These are phyloP conservation scores for Erythrocercus mccallii DNA, from an alignment of 2,113 vertebrate genomes.

Conservation along the genomic window DNA sequence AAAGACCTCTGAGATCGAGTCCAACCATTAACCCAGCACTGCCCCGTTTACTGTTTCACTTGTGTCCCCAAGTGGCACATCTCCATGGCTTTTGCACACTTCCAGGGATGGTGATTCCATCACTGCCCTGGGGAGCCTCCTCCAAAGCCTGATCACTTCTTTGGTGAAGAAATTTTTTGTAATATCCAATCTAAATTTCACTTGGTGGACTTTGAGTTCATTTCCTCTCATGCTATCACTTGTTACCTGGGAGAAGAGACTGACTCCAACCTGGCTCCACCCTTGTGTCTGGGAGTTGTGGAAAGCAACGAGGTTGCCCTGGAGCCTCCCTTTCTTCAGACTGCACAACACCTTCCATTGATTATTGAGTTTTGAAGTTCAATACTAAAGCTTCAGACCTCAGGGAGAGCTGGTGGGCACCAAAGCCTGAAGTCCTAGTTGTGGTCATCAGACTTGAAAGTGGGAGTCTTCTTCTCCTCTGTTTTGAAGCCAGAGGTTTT, in stretches of 20 bases:
- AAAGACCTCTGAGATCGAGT: neutral
- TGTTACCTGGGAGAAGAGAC: neutral
- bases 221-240: neutral
- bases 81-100: neutral
- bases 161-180: neutral
- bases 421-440: neutral
- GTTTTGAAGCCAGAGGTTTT: neutral
- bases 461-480: neutral
- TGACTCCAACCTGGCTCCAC: fast-evolving
- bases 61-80: neutral
- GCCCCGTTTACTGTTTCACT: neutral
- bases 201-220: neutral
- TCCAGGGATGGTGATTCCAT: neutral
- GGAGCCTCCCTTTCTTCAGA: neutral
- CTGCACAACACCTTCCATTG: fast-evolving
- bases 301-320: neutral
- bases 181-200: neutral
- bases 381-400: neutral
- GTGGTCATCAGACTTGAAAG: neutral
- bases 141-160: neutral
- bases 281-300: neutral
- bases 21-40: neutral
- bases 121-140: neutral
- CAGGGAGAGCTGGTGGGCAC: neutral
- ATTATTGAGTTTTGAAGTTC: neutral